These are phyloP conservation scores for Ligdia adustata DNA, from an alignment of 2,888 invertebrate genomes.

Conservation along the genomic window DNA sequence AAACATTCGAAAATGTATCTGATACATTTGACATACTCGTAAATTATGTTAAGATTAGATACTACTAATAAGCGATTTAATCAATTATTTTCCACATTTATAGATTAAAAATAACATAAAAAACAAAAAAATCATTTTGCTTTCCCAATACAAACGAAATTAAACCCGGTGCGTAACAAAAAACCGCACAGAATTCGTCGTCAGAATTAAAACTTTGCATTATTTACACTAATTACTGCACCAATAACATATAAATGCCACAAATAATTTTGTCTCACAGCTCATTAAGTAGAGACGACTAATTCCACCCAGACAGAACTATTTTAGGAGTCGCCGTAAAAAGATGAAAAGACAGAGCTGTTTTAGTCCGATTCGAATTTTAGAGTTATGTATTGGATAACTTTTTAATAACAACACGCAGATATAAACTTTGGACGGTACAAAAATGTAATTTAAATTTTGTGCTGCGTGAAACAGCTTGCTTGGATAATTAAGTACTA, in stretches of 20 bases:
- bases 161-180: neutral
- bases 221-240: conserved; percentile 39
- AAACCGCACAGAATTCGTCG: neutral
- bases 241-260: conserved; percentile 50
- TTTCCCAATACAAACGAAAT: neutral
- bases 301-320: conserved; percentile 42
- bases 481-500: too few relatives aligned
- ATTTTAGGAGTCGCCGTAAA: conserved; percentile 35
- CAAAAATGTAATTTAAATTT: too few relatives aligned
- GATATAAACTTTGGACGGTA: too few relatives aligned
- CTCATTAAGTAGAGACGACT: conserved; percentile 55
- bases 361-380: neutral
- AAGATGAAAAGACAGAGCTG: conserved; percentile 13
- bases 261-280: conserved; percentile 49
- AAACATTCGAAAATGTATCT: too few relatives aligned
- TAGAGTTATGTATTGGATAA: conserved; percentile 1
- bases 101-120: too few relatives aligned
- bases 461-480: too few relatives aligned
- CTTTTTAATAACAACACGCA: neutral
- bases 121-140: neutral
- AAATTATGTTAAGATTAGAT: too few relatives aligned
- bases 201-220: too few relatives aligned
- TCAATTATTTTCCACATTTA: too few relatives aligned
- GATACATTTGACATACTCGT: too few relatives aligned
- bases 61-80: too few relatives aligned